Evolutionary conservation across 64 coral and sea anemone genomes (phyloP).

Genomic region (Anthopleura sola): DNA sequence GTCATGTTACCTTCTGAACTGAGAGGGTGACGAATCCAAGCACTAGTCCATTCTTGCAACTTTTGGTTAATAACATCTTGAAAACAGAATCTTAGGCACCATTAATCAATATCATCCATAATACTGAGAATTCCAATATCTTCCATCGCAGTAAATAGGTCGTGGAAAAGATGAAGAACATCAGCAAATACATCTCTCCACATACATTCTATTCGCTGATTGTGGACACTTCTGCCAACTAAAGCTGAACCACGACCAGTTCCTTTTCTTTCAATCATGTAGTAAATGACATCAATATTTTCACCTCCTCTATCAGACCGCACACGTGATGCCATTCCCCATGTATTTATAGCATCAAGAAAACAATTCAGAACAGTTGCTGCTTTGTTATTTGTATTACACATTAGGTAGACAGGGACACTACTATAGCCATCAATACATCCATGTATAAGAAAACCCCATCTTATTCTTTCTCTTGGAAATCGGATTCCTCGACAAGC

Average conservation of each 20-base stretch:
- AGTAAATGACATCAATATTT: conserved; percentile 30
- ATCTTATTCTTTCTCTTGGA: conserved; percentile 35
- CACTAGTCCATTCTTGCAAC: conserved; percentile 2
- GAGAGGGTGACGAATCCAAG: not conserved
- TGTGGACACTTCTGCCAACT: conserved; percentile 36
- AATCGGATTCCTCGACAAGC: conserved; percentile 23
- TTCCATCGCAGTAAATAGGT: conserved; percentile 22
- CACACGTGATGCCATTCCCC: conserved; percentile 26
- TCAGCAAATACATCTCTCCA: conserved; percentile 23
- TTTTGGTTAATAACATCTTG: not conserved
- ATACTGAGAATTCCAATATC: conserved; percentile 25
- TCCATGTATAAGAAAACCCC: conserved; percentile 32
- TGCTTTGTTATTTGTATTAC: conserved; percentile 27
- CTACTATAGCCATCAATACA: conserved; percentile 34
- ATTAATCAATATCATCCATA: not conserved
- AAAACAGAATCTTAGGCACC: conserved; percentile 6
- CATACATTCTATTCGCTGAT: conserved; percentile 21
- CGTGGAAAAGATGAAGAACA: not conserved
- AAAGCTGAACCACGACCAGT: conserved; percentile 26
- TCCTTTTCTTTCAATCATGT: conserved; percentile 13
- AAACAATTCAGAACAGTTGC: conserved; percentile 19
- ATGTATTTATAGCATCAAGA: conserved; percentile 14
- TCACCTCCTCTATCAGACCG: conserved; percentile 32
- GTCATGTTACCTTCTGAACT: conserved; percentile 20
- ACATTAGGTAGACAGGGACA: conserved; percentile 19